Conservation (phyloP, 2,113 vertebrate species). For the Natator depressus region DNA sequence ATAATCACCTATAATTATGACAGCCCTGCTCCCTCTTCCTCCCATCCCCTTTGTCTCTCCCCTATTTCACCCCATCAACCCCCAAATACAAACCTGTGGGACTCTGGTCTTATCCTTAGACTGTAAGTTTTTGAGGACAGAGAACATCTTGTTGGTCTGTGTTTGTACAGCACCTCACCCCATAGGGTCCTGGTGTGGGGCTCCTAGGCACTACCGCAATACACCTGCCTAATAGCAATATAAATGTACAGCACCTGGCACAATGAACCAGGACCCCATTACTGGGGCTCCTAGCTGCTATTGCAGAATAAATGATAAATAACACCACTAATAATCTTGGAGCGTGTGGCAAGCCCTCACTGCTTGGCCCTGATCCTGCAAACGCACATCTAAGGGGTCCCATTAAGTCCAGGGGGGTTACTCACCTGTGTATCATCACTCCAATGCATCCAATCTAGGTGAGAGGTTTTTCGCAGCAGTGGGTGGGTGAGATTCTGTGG, state of each 20-base stretch:
- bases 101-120: neutral
- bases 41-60: neutral
- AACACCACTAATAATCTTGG: neutral
- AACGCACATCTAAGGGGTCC: neutral
- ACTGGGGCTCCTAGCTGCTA: neutral
- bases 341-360: neutral
- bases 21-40: neutral
- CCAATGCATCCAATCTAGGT: neutral
- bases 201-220: too few relatives aligned
- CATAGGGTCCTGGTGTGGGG: neutral
- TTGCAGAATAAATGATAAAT: neutral
- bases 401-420: neutral
- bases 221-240: too few relatives aligned
- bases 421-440: neutral
- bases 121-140: neutral
- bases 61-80: neutral
- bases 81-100: neutral
- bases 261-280: too few relatives aligned
- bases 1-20: neutral
- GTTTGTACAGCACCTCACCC: neutral
- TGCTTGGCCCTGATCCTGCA: neutral
- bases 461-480: too few relatives aligned
- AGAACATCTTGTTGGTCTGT: neutral
- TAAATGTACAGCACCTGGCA: too few relatives aligned
- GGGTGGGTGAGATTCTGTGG: too few relatives aligned